Conservation (phyloP, 2,113 vertebrate species). For the Catagonus wagneri region DNA sequence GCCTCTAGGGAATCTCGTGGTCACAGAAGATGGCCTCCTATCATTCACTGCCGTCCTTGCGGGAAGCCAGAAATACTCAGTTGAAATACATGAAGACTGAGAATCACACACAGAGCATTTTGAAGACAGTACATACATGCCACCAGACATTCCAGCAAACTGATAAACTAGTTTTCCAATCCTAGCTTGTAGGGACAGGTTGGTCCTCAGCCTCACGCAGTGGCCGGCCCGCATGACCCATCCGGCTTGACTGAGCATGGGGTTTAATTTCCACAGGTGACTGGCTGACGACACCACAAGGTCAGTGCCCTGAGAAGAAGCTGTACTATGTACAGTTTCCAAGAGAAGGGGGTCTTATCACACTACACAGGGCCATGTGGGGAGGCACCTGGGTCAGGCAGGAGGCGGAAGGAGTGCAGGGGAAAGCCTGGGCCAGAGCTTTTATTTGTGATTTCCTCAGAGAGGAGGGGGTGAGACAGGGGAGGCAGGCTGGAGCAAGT, state of each 20-base stretch:
- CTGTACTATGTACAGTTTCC: background rate
- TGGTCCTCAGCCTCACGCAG: background rate
- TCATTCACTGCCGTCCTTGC: background rate
- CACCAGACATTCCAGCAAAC: background rate
- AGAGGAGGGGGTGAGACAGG: background rate
- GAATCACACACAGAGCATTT: background rate
- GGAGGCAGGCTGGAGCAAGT: background rate
- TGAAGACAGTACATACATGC: background rate
- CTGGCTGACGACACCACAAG: background rate
- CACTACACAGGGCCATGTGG: background rate
- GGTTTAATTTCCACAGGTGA: background rate
- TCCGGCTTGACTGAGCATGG: background rate
- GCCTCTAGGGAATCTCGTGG: background rate
- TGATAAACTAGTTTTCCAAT: background rate
- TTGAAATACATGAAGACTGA: background rate
- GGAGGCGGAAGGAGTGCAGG: background rate
- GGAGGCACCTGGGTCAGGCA: background rate
- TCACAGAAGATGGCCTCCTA: background rate
- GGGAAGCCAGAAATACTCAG: background rate
- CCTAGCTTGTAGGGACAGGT: background rate
- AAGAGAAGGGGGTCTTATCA: background rate
- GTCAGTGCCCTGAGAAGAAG: background rate
- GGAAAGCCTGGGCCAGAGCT: too few species aligned
- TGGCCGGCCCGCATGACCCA: too few species aligned
- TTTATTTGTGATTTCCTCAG: background rate